Base-by-base conservation (phyloP, 64 coral and sea anemone species). In the Exaiptasia diaphana region DNA sequence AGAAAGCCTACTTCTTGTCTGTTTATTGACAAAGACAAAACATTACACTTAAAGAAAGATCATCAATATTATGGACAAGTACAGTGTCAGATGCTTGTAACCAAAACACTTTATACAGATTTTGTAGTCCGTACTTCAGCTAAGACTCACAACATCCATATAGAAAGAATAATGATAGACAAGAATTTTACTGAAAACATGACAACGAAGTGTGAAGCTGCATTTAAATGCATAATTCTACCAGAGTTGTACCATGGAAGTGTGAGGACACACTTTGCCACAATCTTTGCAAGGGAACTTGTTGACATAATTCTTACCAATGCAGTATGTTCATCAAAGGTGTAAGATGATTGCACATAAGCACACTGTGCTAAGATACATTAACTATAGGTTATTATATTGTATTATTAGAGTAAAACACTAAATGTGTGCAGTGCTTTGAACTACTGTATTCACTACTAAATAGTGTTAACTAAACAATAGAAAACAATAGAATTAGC, bases 11-110 rank as follows among this genome's bases (percentile, higher is more conserved):
- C 42, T 68, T 67, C 44, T 71, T 69, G 77, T 34, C 42, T 80
- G 56, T 21, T 63, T 60, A 15, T 80, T 22, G 4, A 60, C 21
- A 23, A 26, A 64, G 58, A 73, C 38, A 31, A 38, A 13, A 57
- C 24, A 32, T n/a, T 59, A 11, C 18, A 56, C 2, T 32, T 78
- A 41, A 55, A 76, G 20, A 76, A 32, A n/a, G 22, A 46, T 20
- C 73, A 76, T 52, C 42, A 32, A 52, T 76, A 54, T 50, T 76
- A 76, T 52, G 42, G 44, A 12, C 73, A 76, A 52, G 73, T 76
- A 15, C 73, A 76, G 42, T 52, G 21, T 26, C 73, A 76, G 26
- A 76, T 52, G 48, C 11, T 52, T 15, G 73, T 52, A 18, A 52
- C 73, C 14, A 55, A 50, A 7, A 76, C 44, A 53, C 23, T 28